These are phyloP conservation scores for Chaetodon trifascialis DNA, from an alignment of 2,113 vertebrate genomes.

Conservation along the genomic window DNA sequence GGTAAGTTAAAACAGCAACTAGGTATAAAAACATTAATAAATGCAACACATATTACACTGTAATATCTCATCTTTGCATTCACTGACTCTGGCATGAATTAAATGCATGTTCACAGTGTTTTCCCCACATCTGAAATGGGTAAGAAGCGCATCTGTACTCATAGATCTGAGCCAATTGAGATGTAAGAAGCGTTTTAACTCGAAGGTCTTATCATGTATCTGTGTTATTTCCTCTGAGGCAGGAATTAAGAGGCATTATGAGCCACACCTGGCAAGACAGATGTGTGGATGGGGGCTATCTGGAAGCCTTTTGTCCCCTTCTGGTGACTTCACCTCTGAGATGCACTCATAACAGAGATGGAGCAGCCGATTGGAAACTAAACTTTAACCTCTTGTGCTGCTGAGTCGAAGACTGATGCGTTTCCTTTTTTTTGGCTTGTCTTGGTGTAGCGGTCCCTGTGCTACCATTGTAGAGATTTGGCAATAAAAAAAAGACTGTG, in stretches of 20 bases:
- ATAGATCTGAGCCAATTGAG: slow-evolving; percentile 14
- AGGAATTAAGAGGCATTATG: slow-evolving; percentile 36
- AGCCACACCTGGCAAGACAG: slow-evolving; percentile 60
- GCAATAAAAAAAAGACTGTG: background rate
- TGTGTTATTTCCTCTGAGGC: slow-evolving; percentile 44
- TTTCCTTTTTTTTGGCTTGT: background rate
- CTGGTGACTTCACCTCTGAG: slow-evolving; percentile 51
- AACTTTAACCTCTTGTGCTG: slow-evolving; percentile 19
- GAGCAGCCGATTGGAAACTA: slow-evolving; percentile 14
- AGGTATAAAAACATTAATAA: no score
- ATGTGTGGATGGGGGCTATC: slow-evolving; percentile 34
- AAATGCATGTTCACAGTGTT: slow-evolving; percentile 9
- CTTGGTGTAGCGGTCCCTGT: background rate
- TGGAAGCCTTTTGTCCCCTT: slow-evolving; percentile 37
- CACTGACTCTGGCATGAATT: slow-evolving; percentile 29
- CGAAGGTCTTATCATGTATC: slow-evolving; percentile 49
- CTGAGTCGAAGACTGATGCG: background rate
- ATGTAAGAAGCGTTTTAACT: slow-evolving; percentile 42
- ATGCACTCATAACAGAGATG: slow-evolving; percentile 19
- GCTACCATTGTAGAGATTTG: background rate
- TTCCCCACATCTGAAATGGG: slow-evolving; percentile 23
- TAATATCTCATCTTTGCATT: slow-evolving; percentile 32
- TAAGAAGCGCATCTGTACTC: slow-evolving; percentile 9
- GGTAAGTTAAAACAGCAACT: no score
- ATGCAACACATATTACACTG: no score